A percentile compares a stretch with the other conserved stretches of the same genome.
These are phyloP conservation scores for Sturmia bella DNA, from an alignment of 2,888 invertebrate genomes.

Conservation along the genomic window DNA sequence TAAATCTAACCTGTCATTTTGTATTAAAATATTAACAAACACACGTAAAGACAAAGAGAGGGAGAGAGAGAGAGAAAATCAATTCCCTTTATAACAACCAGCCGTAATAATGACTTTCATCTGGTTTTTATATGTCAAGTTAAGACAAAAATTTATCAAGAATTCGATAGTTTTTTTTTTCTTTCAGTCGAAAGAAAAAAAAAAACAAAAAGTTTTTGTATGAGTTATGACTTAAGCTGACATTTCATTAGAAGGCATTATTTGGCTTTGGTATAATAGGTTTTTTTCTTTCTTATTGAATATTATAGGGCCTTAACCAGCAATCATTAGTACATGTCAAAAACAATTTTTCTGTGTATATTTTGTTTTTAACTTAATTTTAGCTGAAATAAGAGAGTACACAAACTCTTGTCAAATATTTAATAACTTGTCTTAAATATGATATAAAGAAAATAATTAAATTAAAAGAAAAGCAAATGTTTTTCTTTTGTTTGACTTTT, in stretches of 20 bases:
- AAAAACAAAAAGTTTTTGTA: slow-evolving; percentile 63
- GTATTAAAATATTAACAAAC: slow-evolving; percentile 47
- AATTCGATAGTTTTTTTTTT: background rate
- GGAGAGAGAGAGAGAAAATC: too few species aligned
- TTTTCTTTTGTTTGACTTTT: background rate
- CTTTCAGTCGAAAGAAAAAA: background rate
- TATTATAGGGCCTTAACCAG: slow-evolving; percentile 46
- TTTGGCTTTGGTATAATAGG: slow-evolving; percentile 62
- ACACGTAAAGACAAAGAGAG: too few species aligned
- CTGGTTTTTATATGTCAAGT: slow-evolving; percentile 8
- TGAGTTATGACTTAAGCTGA: slow-evolving; percentile 80
- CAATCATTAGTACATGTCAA: slow-evolving; percentile 68
- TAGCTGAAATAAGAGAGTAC: slow-evolving; percentile 14
- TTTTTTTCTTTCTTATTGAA: slow-evolving; percentile 53
- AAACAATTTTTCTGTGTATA: slow-evolving; percentile 53
- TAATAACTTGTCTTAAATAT: slow-evolving; percentile 37
- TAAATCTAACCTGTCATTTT: slow-evolving; percentile 43
- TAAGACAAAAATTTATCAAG: slow-evolving; percentile 2
- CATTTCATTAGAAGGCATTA: slow-evolving; percentile 78
- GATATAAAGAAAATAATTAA: slow-evolving; percentile 33
- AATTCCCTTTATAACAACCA: too few species aligned
- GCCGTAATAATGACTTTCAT: background rate
- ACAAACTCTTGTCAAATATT: slow-evolving; percentile 42
- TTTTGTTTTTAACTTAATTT: background rate
- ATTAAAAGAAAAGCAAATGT: slow-evolving; percentile 18